Conservation (phyloP, 1,140 invertebrate genomes). For the Ceratina calcarata region DNA sequence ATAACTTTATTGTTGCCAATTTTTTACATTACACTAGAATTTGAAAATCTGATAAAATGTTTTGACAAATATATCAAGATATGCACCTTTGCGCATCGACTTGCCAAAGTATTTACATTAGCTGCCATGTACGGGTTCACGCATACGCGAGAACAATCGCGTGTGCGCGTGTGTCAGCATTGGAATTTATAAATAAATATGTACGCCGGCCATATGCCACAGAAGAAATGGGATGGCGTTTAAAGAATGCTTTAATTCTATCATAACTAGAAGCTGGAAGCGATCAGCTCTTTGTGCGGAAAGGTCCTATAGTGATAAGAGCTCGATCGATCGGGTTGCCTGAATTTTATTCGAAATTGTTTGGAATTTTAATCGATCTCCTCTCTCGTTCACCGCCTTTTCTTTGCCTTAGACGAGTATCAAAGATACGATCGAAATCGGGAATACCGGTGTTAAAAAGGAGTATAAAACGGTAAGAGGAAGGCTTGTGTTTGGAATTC, state of each 20-base stretch:
- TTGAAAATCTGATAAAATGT: no score
- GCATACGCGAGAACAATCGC: slow-evolving; percentile 1
- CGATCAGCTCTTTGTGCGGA: not conserved
- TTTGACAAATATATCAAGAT: no score
- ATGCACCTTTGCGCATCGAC: slow-evolving; percentile 6
- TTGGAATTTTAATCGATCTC: slow-evolving; percentile 19
- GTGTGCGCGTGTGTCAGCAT: slow-evolving; percentile 49
- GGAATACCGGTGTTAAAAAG: not conserved
- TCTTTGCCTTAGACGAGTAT: not conserved
- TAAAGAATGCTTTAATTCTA: slow-evolving; percentile 66
- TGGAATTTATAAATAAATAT: slow-evolving; percentile 73
- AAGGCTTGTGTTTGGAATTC: not conserved
- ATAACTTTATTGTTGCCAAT: no score
- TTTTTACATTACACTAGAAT: no score
- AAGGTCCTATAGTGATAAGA: not conserved
- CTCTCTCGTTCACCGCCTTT: not conserved
- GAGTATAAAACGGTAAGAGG: not conserved
- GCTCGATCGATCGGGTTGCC: no score
- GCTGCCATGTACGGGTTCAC: slow-evolving; percentile 5
- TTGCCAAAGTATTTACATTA: slow-evolving; percentile 2
- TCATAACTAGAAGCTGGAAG: slow-evolving; percentile 42
- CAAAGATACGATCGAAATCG: no score
- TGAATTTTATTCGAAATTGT: not conserved
- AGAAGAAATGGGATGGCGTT: slow-evolving; percentile 64
- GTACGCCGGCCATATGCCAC: slow-evolving; percentile 65